These are phyloP conservation scores for Pseudoatta argentina DNA, from an alignment of 1,140 invertebrate genomes.

Conservation along the genomic window DNA sequence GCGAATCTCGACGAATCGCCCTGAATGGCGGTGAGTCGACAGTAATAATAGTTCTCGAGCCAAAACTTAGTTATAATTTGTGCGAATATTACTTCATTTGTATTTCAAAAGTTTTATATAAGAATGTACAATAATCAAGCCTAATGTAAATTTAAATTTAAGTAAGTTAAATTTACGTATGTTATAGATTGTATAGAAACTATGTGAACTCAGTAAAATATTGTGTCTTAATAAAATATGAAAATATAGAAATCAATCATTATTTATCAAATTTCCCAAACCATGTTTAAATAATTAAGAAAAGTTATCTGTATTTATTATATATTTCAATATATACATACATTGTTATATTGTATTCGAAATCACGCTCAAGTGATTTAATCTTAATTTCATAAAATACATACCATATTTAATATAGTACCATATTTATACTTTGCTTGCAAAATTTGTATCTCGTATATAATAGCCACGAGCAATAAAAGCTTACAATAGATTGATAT, in stretches of 20 bases:
- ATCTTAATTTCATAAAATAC: not conserved
- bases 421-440: constrained; percentile 2
- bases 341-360: not conserved
- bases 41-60: not conserved
- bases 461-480: constrained; percentile 1
- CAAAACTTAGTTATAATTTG: constrained; percentile 15
- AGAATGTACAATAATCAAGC: not conserved
- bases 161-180: not conserved
- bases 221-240: not conserved
- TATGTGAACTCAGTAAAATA: not conserved
- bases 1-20: constrained; percentile 33
- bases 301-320: not conserved
- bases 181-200: not conserved
- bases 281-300: not conserved
- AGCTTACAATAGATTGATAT: constrained; percentile 9
- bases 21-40: constrained; percentile 11
- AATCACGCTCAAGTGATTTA: not conserved
- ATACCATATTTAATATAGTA: not conserved
- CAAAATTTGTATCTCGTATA: constrained; percentile 17
- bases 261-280: not conserved
- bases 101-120: constrained; percentile 9
- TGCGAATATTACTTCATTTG: constrained; percentile 9
- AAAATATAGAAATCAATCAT: not conserved
- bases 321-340: not conserved
- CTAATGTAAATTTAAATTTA: not conserved